Base-by-base conservation (phyloP, 2,888 invertebrate genomes). In the Altica lythri region DNA sequence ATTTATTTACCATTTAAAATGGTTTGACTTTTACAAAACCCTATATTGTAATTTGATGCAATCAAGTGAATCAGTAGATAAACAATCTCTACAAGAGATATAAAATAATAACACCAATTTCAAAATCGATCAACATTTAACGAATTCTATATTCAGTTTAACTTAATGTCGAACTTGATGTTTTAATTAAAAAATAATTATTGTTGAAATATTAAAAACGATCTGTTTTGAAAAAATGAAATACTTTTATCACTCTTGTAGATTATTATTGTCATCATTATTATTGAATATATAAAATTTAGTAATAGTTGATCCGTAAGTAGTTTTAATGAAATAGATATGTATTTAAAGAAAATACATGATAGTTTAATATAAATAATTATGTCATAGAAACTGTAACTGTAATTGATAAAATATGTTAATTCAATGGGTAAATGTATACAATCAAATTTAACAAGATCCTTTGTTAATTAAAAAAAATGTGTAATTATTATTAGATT, bases 31-130 rank as follows among this genome's bases (percentile, higher is more conserved):
- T 59, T 57, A 63, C 56, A 57, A 63, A 55, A 55, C 53, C 55
- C 75, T 67, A 75, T 74, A 77, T 77, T 77, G 73, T 77, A 76
- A 74, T 72, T 70, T 69, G 69, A 71, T 73, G 70, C 73, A 74
- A 73, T 73, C 74, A 74, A 68, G 65, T 72, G 72, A 72, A 63
- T 61, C n/a, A n/a, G n/a, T n/a, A n/a, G n/a, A 68, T 48, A 58
- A 54, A 66, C 37, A 52, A 37, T 25, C 4, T 38, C 67, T 67
- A 64, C 65, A 69, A 71, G 68, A 61, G 64, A 45, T 43, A 46
- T 50, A 38, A 57, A 40, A 49, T 40, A 18, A n/a, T 30, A 12
- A 30, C 30, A 2, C 12, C 19, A 37, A 14, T 14, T 17, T 35
- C 16, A 14, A 35, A 35, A 35, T 35, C 16, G 16, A 35, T 10